These are phyloP conservation scores for Erebia ligea DNA, from an alignment of 2,888 invertebrate genomes.

Conservation along the genomic window DNA sequence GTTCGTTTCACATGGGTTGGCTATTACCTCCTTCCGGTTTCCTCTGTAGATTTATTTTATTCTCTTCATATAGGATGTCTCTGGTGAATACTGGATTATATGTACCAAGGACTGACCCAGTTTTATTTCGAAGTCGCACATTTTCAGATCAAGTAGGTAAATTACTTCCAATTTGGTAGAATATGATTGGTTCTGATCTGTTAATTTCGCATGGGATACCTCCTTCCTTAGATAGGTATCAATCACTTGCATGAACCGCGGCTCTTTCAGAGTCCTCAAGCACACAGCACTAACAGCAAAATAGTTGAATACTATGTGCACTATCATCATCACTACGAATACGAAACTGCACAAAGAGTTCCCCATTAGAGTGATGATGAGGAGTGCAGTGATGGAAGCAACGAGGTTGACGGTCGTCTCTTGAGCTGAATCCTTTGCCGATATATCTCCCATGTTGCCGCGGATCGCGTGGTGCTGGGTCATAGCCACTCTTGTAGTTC, in stretches of 20 bases:
- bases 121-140: constrained; percentile 83
- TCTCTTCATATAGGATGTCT: no score
- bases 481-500: constrained; percentile 95
- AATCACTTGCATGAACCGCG: constrained; percentile 88
- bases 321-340: constrained; percentile 87
- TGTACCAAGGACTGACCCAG: constrained; percentile 83
- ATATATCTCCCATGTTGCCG: constrained; percentile 96
- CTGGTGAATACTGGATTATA: constrained; percentile 38
- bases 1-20: no score
- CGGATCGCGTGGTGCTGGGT: constrained; percentile 96
- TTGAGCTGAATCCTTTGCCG: constrained; percentile 98
- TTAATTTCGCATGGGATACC: constrained; percentile 87
- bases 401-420: constrained; percentile 97
- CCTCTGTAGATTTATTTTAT: no score
- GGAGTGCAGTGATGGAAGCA: constrained; percentile 91
- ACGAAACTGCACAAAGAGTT: constrained; percentile 88
- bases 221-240: constrained; percentile 86
- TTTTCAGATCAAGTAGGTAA: constrained; percentile 53
- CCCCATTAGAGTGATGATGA: constrained; percentile 87
- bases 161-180: constrained; percentile 56
- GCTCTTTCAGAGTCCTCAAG: constrained; percentile 91
- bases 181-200: constrained; percentile 83
- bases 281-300: constrained; percentile 91
- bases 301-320: constrained; percentile 95
- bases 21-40: no score